Evolutionary conservation across 2,888 invertebrate species (phyloP), one percentile per base, ranked within the genome.

Genomic region (Zaprionus obscuricornis): DNA sequence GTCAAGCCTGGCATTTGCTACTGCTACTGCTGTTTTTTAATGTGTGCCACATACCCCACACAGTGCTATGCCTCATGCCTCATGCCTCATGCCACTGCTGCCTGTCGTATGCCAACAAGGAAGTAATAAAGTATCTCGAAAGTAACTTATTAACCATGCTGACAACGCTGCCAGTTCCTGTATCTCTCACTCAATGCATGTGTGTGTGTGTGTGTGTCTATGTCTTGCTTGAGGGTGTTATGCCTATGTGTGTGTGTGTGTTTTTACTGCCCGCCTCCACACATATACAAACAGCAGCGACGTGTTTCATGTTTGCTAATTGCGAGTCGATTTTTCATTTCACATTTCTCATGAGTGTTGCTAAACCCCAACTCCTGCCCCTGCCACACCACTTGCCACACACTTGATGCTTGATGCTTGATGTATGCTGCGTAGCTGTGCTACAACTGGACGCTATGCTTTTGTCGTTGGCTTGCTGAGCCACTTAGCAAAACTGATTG

Each of bases 91-190:
- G n/a, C n/a, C 27, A 26, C 26, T 29, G 36, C 54, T 56, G 51
- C 43, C n/a, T 66, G 82, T 74, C 74, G 78, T 62, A 56, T 52
- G 56, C 51, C 60, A 68, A 56, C 69, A 84, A 82, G 85, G 85
- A 85, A 84, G 82, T 82, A 86, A 86, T 82, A 86, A 86, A 84
- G 85, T 84, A 86, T 77, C 79, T 81, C 72, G 59, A 86, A 75
- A 82, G 83, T 78, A 86, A 86, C 83, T 82, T 84, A 84, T 86
- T 86, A 84, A 84, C 86, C 86, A 86, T 81, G 82, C 83, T 82
- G 75, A 82, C 75, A 77, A 75, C 79, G 70, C 74, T 67, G 69
- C 74, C 74, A 76, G 69, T 74, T 81, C 69, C 69, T 76, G 65
- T 65, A 42, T 62, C 57, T 70, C 49, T 59, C 13, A 39, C 37